Conservation (phyloP, 2,888 invertebrate species). For the Lycaena phlaeas region DNA sequence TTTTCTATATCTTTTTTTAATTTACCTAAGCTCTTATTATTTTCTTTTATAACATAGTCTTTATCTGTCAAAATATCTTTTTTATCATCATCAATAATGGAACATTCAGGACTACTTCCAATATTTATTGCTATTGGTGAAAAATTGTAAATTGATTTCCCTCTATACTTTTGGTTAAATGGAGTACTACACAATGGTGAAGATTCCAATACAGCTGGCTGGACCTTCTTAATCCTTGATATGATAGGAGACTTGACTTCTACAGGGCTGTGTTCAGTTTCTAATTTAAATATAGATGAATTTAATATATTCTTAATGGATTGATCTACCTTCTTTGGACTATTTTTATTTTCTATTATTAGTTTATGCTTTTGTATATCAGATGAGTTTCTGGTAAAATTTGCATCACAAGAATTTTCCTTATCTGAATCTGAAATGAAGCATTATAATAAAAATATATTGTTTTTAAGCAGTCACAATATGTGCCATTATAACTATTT, state of each 20-base stretch:
- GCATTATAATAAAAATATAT: no score
- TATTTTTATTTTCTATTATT: slow-evolving; percentile 33
- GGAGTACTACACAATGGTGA: slow-evolving; percentile 59
- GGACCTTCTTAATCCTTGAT: not conserved
- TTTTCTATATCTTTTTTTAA: not conserved
- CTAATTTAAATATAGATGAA: slow-evolving; percentile 34
- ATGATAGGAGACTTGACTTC: slow-evolving; percentile 12
- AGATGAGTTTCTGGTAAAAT: slow-evolving; percentile 32
- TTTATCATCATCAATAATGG: slow-evolving; percentile 20
- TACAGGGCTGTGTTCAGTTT: slow-evolving; percentile 20
- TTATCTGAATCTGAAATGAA: slow-evolving; percentile 49
- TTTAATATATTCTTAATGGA: slow-evolving; percentile 50
- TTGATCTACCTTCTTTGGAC: slow-evolving; percentile 31
- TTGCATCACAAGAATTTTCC: slow-evolving; percentile 34
- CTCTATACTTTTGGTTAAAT: slow-evolving; percentile 47
- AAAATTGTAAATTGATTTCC: slow-evolving; percentile 52
- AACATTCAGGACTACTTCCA: slow-evolving; percentile 27
- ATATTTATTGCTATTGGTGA: slow-evolving; percentile 43
- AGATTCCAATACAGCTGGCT: slow-evolving; percentile 22
- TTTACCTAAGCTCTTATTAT: not conserved
- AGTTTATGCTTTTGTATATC: slow-evolving; percentile 43
- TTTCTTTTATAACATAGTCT: not conserved
- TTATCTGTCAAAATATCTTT: slow-evolving; percentile 21
- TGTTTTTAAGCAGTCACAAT: no score
- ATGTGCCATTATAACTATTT: no score